phyloP scores from a whole-genome alignment of 2,888 invertebrate species.

The Trypoxylon attenuatum region DNA sequence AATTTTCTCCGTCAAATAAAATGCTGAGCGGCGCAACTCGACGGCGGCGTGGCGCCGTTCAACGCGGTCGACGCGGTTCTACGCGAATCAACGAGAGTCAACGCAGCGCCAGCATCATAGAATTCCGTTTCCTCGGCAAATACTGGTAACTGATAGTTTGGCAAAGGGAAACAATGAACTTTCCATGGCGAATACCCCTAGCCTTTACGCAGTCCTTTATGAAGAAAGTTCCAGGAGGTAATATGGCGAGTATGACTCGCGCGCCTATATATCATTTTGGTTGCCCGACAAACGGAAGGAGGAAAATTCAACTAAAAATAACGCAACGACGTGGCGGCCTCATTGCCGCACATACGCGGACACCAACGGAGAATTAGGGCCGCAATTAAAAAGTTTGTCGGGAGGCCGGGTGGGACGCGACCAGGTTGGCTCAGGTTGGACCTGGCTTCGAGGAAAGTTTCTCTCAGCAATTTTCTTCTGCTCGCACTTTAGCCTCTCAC shows the following conservation, averaged over 20 bases:
- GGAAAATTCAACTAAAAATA: neutral
- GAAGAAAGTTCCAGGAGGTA: neutral
- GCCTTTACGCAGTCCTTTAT: neutral
- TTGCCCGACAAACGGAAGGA: neutral
- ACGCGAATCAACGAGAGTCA: neutral
- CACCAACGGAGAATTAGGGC: neutral
- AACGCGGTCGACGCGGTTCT: too few relatives aligned
- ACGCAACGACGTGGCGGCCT: neutral
- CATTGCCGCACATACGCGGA: neutral
- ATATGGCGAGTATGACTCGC: neutral
- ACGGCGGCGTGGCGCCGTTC: too few relatives aligned
- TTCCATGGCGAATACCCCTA: neutral
- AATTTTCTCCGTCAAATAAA: neutral
- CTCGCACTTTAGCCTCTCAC: too few relatives aligned
- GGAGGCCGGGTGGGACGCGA: too few relatives aligned
- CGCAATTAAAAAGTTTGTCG: neutral
- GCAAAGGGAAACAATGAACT: neutral
- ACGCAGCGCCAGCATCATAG: neutral
- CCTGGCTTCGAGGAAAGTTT: too few relatives aligned
- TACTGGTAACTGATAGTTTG: neutral
- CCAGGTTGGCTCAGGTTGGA: too few relatives aligned
- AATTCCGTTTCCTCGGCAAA: neutral
- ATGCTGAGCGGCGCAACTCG: neutral
- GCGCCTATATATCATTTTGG: neutral
- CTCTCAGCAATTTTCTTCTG: too few relatives aligned